phyloP scores from a whole-genome alignment of 2,888 invertebrate genomes.

The Gymnocheta viridis region DNA sequence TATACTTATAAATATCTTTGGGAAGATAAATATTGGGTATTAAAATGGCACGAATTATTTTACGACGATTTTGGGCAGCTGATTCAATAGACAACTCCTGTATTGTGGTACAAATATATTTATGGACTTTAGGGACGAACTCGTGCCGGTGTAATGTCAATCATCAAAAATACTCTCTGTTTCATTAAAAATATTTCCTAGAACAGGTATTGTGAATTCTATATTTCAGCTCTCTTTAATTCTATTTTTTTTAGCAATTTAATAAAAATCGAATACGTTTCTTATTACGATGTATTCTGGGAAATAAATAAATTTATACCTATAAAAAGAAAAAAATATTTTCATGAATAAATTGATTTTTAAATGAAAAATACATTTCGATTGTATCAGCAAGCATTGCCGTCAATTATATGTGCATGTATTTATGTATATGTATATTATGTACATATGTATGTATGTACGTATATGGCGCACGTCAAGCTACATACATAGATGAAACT shows the following conservation, averaged over 20 bases:
- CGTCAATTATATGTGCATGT: background rate
- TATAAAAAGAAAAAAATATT: conserved; percentile 11
- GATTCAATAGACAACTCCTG: no score
- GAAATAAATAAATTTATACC: conserved; percentile 20
- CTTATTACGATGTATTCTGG: background rate
- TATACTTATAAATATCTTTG: no score
- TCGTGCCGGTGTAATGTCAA: background rate
- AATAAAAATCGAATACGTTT: conserved; percentile 36
- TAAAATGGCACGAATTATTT: no score
- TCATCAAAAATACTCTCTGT: background rate
- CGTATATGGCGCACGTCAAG: background rate
- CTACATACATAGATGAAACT: background rate
- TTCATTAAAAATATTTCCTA: conserved; percentile 24
- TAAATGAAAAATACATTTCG: conserved; percentile 43
- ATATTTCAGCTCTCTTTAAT: background rate
- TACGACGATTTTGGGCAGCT: no score
- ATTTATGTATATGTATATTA: no score
- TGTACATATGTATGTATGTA: background rate
- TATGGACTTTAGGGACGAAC: background rate
- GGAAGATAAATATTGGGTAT: no score
- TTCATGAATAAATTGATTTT: conserved; percentile 48
- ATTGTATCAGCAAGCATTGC: conserved; percentile 20
- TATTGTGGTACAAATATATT: no score
- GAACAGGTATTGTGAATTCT: conserved; percentile 18
- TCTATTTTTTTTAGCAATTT: conserved; percentile 1